Base-by-base conservation (phyloP, 2,113 vertebrate genomes). In the Rostratula benghalensis region DNA sequence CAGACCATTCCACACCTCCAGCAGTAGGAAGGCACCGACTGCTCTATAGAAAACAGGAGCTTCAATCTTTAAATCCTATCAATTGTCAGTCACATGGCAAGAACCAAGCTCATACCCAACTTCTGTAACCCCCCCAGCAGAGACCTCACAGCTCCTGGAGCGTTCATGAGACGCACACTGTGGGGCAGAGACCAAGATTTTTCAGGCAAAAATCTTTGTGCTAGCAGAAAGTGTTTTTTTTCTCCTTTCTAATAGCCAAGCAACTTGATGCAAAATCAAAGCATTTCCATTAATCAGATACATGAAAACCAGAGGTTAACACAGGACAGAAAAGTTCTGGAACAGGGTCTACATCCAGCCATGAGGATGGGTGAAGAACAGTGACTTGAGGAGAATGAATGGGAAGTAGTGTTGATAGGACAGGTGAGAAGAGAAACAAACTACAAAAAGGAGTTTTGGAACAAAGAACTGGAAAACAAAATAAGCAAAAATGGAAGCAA, bases 281-380 rank as follows among this genome's bases (percentile, higher is more conserved):
- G 17, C 0, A 1, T 8, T 87, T n/a, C 35, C 20, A 39, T n/a
- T 31, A 2, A 28, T 7, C 3, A 30, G 60, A 12, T 1, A 35
- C 9, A 2, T 2, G 48, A 25, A 57, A 68, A 5, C 0, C 41
- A 46, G 43, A 10, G 45, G 33, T 14, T 41, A 50, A 69, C 5
- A 33, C 39, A 65, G n/a, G 65, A 33, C 13, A 54, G 39, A 10
- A 16, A 16, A 30, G 33, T 11, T 48, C 21, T 37, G 57, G 67
- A 79, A 71, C 39, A 9, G 0, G 6, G 51, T 21, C 24, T 6
- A 10, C 54, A n/a, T 27, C 28, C 11, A 69, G 57, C 28, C 48
- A 53, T 3, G 3, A 59, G 56, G 24, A 46, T 5, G 27, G 31
- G 51, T 31, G n/a, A 78, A 41, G 33, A 41, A 6, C 1, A 46